Evolutionary conservation across 1,140 invertebrate genomes (phyloP), one percentile per base, ranked within the genome.

Genomic region (Anagrus nilaparvatae): DNA sequence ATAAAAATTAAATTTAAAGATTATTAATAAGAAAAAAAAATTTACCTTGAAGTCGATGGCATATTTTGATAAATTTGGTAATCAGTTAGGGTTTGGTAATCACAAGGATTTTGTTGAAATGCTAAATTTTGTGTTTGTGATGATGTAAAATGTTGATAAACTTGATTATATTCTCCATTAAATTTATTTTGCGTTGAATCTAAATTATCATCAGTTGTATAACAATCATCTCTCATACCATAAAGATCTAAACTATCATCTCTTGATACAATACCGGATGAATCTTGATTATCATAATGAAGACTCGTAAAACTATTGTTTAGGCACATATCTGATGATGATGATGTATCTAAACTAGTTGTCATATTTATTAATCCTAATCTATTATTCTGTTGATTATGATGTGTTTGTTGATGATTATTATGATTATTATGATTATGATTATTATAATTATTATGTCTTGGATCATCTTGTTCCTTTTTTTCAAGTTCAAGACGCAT

Each of bases 401-500:
- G 42, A n/a, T 25, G 28, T 4, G 32, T 12, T 6, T 32, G 17
- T 17, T 40, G 37, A 13, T 30, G 33, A 18, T 41, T 18, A 43
- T 19, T 10, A n/a, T 21, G 14, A 8, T 27, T 29, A 2, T 39
- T 21, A 4, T 44, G 43, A 9, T 44, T 34, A 1, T 38, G 31
- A 8, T 44, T 27, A 10, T 19, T 27, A n/a, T n/a, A n/a, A n/a
- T n/a, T n/a, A n/a, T n/a, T n/a, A n/a, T n/a, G 23, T 44, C 35
- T 70, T 75, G 18, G 73, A 32, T 67, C 63, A 12, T 63, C 57
- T 36, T 85, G 77, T 7, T 34, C 33, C 48, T 88, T 84, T 61
- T 87, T 85, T 63, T 96, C 92, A 46, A 95, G 66, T 50, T 95
- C 88, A 43, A 98, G 61, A 39, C 91, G 76, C 92, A 97, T 96